Conservation (phyloP, 2,888 invertebrate species). For the Steinernema scapterisci region DNA sequence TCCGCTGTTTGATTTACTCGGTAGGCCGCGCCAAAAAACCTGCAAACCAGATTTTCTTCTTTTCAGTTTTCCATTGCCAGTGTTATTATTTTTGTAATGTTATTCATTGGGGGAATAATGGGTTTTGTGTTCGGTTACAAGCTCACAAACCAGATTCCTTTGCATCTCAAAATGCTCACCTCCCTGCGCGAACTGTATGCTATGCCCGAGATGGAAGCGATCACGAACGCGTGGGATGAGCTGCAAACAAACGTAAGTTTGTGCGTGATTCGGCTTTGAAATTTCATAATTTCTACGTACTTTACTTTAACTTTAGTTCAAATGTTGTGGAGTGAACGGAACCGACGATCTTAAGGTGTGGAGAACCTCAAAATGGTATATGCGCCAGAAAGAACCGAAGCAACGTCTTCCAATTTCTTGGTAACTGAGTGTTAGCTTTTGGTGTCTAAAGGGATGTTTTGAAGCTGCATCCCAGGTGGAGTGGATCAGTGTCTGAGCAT, state of each 20-base stretch:
- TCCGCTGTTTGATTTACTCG: constrained; percentile 64
- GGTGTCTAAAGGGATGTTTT: not conserved
- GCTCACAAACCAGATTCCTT: constrained; percentile 47
- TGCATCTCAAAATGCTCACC: constrained; percentile 66
- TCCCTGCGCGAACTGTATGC: constrained; percentile 65
- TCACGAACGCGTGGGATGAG: constrained; percentile 65
- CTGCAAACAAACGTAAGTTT: constrained; percentile 60
- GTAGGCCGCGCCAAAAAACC: constrained; percentile 40
- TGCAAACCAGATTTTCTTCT: not conserved
- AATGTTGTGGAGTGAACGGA: constrained; percentile 66
- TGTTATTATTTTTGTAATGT: constrained; percentile 62
- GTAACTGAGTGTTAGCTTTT: constrained; percentile 29
- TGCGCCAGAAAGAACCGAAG: constrained; percentile 57
- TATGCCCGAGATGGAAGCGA: constrained; percentile 54
- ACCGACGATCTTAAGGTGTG: constrained; percentile 62
- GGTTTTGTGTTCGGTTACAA: constrained; percentile 66
- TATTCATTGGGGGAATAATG: constrained; percentile 65
- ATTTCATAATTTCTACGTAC: too few species aligned
- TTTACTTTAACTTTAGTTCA: constrained; percentile 64
- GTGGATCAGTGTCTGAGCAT: not conserved
- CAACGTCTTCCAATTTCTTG: constrained; percentile 43
- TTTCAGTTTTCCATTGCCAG: constrained; percentile 63
- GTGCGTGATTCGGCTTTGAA: not conserved
- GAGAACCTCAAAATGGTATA: constrained; percentile 66
- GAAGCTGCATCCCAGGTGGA: constrained; percentile 24